Evolutionary conservation across 2,113 vertebrate genomes (phyloP).

Genomic region (Morone saxatilis): DNA sequence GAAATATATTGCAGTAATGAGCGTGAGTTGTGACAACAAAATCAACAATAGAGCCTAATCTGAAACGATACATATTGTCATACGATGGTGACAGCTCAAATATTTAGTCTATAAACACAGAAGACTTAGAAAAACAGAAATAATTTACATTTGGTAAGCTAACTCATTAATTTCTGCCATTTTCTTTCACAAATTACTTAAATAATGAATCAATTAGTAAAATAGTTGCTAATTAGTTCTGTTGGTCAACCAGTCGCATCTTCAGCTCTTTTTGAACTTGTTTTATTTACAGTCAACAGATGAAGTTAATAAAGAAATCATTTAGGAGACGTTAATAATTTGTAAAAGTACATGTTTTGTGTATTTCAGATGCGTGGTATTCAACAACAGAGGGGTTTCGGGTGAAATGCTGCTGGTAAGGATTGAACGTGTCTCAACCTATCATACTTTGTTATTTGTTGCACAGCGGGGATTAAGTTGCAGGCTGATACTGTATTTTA

Average conservation of each 20-base stretch:
- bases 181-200: too few relatives aligned
- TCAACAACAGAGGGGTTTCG: slow-evolving; percentile 88
- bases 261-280: background rate
- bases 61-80: too few relatives aligned
- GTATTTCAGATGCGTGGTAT: slow-evolving; percentile 94
- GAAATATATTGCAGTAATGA: too few relatives aligned
- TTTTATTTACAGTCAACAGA: background rate
- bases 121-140: too few relatives aligned
- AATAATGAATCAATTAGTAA: background rate
- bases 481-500: slow-evolving; percentile 64
- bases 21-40: too few relatives aligned
- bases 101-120: too few relatives aligned
- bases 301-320: background rate
- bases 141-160: too few relatives aligned
- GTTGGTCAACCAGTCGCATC: background rate
- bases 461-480: slow-evolving; percentile 70
- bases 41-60: too few relatives aligned
- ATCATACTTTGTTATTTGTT: slow-evolving; percentile 19
- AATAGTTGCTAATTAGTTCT: background rate
- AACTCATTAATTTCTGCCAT: too few relatives aligned
- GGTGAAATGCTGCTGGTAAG: slow-evolving; percentile 97
- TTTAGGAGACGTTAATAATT: background rate
- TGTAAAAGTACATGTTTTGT: slow-evolving; percentile 44
- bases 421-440: slow-evolving; percentile 8
- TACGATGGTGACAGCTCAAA: too few relatives aligned